These are phyloP conservation scores for Propithecus perrieri DNA, from an alignment of 2,797 vertebrate genomes.

Conservation along the genomic window DNA sequence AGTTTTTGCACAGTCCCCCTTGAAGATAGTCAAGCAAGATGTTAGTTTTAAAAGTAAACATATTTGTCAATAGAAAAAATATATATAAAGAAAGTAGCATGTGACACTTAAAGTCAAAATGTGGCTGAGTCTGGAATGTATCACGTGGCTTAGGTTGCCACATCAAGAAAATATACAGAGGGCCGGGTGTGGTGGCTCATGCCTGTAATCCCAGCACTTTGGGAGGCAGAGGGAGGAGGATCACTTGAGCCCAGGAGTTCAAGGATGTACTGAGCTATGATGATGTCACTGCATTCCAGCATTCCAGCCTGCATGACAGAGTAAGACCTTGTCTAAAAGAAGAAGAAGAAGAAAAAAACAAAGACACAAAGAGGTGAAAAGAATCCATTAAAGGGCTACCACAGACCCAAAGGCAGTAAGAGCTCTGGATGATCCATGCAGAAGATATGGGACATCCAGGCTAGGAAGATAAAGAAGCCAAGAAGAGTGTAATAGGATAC, in stretches of 20 bases:
- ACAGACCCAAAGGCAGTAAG: neutral
- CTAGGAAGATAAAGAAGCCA: neutral
- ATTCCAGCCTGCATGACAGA: neutral
- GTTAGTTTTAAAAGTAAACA: neutral
- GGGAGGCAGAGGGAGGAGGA: neutral
- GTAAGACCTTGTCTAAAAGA: neutral
- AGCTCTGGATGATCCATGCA: neutral
- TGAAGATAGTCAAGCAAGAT: neutral
- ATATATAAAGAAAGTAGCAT: neutral
- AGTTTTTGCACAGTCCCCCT: neutral
- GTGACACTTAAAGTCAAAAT: neutral
- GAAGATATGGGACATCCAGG: neutral
- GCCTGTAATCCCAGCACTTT: neutral
- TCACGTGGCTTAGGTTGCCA: neutral
- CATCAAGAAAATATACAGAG: neutral
- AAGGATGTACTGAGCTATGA: neutral
- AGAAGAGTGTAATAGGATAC: neutral
- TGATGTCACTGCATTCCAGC: neutral
- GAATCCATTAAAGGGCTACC: neutral
- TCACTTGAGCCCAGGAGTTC: neutral
- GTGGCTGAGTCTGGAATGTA: neutral
- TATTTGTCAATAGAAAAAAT: neutral
- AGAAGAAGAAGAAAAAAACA: neutral
- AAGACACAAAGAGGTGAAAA: neutral
- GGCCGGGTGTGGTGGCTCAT: neutral